phyloP scores from a whole-genome alignment of 1,140 invertebrate species.

The Microplitis demolitor region DNA sequence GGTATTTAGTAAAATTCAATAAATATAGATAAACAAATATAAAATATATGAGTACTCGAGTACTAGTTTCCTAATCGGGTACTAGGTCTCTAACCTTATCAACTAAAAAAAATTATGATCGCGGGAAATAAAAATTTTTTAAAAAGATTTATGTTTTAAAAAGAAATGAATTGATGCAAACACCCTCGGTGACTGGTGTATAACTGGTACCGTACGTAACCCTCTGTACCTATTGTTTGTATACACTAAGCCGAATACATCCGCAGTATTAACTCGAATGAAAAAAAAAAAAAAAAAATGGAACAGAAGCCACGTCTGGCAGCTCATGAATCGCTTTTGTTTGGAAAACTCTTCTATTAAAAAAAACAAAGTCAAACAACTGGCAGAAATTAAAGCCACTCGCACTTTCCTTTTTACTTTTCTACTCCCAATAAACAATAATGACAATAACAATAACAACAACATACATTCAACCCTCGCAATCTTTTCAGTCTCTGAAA shows the following conservation, averaged over 20 bases:
- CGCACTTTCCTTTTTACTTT: constrained; percentile 26
- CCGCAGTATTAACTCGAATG: background rate
- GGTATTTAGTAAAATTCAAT: too few species aligned
- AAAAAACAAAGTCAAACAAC: constrained; percentile 1
- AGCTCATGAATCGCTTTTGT: constrained; percentile 17
- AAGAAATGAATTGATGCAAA: too few species aligned
- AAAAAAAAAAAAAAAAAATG: constrained; percentile 8
- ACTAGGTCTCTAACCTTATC: too few species aligned
- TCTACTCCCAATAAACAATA: background rate
- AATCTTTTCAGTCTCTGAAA: background rate
- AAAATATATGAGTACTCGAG: too few species aligned
- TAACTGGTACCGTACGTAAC: background rate
- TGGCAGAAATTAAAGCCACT: constrained; percentile 40
- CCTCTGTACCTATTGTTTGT: background rate
- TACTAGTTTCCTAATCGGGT: too few species aligned
- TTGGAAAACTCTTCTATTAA: constrained; percentile 7
- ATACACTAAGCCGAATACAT: constrained; percentile 6
- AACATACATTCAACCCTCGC: background rate
- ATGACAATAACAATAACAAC: constrained; percentile 1
- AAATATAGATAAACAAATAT: too few species aligned
- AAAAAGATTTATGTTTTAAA: too few species aligned
- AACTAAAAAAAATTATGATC: too few species aligned
- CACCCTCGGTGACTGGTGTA: too few species aligned
- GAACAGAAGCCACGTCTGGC: constrained; percentile 6
- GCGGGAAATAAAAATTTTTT: too few species aligned